Evolutionary conservation across 2,888 invertebrate genomes (phyloP), one percentile per base, ranked within the genome.

Genomic region (Phanerotoma sp.): DNA sequence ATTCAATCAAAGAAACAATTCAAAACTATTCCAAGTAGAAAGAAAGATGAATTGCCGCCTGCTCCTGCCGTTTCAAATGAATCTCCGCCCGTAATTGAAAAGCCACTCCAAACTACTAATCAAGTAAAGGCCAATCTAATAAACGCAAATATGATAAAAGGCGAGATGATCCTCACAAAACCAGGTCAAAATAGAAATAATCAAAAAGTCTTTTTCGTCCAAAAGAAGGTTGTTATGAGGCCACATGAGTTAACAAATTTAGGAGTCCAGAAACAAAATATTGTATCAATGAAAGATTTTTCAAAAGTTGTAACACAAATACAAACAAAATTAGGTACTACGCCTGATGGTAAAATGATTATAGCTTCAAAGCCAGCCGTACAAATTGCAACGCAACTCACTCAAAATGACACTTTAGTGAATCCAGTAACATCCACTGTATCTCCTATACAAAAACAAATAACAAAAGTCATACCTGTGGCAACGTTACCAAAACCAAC

Each of bases 61-160:
- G 44, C 6, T 21, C 50, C 33, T 13, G 6, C 30, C 9, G 9
- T 16, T 13, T 16, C 51, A 15, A 13, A 5, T 10, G 20, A 42
- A 13, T 11, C 37, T 9, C 16, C 15, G 22, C 9, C 37, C 32
- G 54, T 41, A 3, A 37, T 58, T 13, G 68, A 72, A 18, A 76
- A 71, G 61, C 66, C 67, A 33, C 62, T 64, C 65, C 78, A 65
- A 64, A 71, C 68, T 61, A 76, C 67, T 61, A 78, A 70, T 77
- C 78, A 65, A 78, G 79, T 67, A 74, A 83, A 66, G 80, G 84
- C 66, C 73, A 79, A 72, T 77, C 75, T 68, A 79, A 85, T 71
- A 77, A 83, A 57, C 51, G 69, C 75, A 10, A 77, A 76, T 47
- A 77, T 75, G 72, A 69, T 75, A n/a, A 75, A 74, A 51, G 74